These are phyloP conservation scores for Picus viridis DNA, from an alignment of 2,797 vertebrate species.

Conservation along the genomic window DNA sequence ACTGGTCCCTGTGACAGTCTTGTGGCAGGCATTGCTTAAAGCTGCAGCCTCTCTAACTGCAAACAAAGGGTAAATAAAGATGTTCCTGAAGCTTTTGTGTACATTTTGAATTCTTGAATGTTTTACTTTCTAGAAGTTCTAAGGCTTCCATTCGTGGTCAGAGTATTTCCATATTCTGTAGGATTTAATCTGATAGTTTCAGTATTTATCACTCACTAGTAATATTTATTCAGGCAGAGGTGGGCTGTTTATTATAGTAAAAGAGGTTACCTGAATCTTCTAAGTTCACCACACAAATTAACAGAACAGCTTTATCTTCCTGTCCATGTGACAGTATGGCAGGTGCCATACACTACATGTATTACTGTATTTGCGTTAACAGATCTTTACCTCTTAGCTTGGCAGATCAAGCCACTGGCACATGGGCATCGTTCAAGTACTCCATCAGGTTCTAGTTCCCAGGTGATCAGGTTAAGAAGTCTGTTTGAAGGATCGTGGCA, in stretches of 20 bases:
- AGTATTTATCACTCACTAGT: not conserved
- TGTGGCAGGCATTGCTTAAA: not conserved
- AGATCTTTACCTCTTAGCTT: conserved; percentile 85
- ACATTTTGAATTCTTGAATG: not conserved
- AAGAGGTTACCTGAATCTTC: not conserved
- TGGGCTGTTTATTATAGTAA: not conserved
- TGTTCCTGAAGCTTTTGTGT: not conserved
- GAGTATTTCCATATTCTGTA: not conserved
- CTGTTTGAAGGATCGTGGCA: conserved; percentile 86
- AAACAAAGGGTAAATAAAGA: not conserved
- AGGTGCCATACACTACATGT: not conserved
- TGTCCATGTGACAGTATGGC: not conserved
- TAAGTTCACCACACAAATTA: not conserved
- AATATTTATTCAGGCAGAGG: not conserved
- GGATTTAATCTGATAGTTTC: not conserved
- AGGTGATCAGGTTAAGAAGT: conserved; percentile 87
- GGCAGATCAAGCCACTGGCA: conserved; percentile 87
- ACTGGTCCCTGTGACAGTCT: not conserved
- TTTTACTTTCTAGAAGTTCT: not conserved
- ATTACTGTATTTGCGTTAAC: not conserved
- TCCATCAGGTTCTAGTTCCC: conserved; percentile 83
- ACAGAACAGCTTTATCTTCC: not conserved
- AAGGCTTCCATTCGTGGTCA: not conserved
- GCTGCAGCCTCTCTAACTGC: not conserved
- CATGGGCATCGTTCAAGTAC: conserved; percentile 90